phyloP scores from a whole-genome alignment of 2,888 invertebrate genomes.

The Halocaridina rubra region DNA sequence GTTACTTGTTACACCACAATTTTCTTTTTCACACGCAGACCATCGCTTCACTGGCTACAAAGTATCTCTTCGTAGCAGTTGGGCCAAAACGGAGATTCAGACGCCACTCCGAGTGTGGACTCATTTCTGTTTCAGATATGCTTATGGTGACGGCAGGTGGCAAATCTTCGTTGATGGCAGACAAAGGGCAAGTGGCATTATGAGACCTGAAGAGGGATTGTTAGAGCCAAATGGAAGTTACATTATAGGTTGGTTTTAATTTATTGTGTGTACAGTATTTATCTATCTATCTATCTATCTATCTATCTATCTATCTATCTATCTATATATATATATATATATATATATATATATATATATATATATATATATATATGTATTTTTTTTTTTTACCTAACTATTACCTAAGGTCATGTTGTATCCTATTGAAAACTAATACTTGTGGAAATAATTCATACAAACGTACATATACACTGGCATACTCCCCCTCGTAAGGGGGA shows the following conservation, averaged over 20 bases:
- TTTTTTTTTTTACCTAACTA: no score
- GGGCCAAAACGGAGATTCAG: conserved; percentile 32
- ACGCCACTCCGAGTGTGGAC: conserved; percentile 53
- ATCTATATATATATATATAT: no score
- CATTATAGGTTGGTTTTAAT: conserved; percentile 55
- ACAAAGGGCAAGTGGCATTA: background rate
- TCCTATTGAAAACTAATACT: background rate
- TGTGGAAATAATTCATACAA: background rate
- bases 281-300: no score
- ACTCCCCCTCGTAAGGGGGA: no score
- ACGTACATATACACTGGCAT: no score
- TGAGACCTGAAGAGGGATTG: background rate
- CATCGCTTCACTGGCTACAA: conserved; percentile 49
- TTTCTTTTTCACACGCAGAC: conserved; percentile 43
- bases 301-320: no score
- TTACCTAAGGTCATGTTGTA: no score
- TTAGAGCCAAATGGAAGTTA: conserved; percentile 33
- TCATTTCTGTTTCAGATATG: conserved; percentile 51
- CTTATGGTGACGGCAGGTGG: conserved; percentile 2
- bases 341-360: no score
- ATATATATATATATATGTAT: no score
- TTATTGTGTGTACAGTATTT: no score
- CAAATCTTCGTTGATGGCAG: conserved; percentile 53
- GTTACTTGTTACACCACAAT: background rate
- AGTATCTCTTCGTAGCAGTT: conserved; percentile 32